phyloP scores from a whole-genome alignment of 2,888 invertebrate species.

The Odontothrips loti region DNA sequence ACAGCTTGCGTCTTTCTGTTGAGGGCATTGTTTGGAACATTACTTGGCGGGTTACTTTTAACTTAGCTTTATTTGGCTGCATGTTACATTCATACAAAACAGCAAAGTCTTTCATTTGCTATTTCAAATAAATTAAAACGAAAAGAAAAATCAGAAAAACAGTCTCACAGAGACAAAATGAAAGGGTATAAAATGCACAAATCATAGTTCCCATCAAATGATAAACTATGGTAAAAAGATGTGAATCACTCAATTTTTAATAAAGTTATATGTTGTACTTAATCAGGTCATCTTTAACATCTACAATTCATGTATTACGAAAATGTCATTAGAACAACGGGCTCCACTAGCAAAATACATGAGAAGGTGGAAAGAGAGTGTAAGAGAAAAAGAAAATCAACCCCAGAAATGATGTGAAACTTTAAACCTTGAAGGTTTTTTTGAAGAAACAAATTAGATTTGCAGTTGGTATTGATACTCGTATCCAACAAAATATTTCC shows the following conservation, averaged over 20 bases:
- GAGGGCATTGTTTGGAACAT: slow-evolving; percentile 10
- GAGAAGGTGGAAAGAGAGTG: background rate
- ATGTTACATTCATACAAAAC: slow-evolving; percentile 27
- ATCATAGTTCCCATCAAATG: slow-evolving; percentile 13
- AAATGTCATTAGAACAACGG: slow-evolving; percentile 4
- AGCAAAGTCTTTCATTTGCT: background rate
- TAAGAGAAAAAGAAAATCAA: background rate
- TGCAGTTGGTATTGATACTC: background rate
- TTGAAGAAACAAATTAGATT: background rate
- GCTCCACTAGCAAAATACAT: background rate
- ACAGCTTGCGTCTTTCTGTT: background rate
- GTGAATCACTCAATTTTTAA: background rate
- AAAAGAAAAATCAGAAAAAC: background rate
- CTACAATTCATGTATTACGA: background rate
- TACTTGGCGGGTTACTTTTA: slow-evolving; percentile 4
- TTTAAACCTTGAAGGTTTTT: background rate
- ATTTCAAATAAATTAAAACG: slow-evolving; percentile 21
- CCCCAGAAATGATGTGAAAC: background rate
- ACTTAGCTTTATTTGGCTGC: slow-evolving; percentile 21
- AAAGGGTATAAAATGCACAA: slow-evolving; percentile 13
- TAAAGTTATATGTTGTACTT: slow-evolving; percentile 7
- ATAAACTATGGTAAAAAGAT: slow-evolving; percentile 9
- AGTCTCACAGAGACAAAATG: slow-evolving; percentile 12
- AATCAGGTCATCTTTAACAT: slow-evolving; percentile 4
- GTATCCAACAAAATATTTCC: background rate